phyloP scores from a whole-genome alignment of 2,797 vertebrate genomes.

The Tangara arthus region DNA sequence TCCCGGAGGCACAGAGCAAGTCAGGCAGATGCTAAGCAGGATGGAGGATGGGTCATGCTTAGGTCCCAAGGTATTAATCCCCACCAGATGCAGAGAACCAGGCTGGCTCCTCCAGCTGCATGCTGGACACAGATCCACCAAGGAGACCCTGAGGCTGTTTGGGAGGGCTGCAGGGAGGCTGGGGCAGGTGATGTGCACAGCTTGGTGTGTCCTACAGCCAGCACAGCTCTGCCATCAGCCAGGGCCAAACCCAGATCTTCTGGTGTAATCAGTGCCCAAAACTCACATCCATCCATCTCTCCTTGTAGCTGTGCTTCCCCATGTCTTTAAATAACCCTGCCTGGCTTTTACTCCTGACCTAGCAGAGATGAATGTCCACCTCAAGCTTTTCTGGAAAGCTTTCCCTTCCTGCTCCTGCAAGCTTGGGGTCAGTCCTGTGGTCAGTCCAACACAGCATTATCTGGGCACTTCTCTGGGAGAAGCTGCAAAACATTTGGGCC shows the following conservation, averaged over 20 bases:
- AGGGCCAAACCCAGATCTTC: background rate
- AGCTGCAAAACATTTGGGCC: background rate
- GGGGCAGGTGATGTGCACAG: background rate
- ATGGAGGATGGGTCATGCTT: background rate
- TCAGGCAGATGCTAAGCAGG: background rate
- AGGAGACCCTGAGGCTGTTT: too few relatives aligned
- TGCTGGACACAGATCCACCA: background rate
- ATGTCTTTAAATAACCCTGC: background rate
- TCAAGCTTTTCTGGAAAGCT: background rate
- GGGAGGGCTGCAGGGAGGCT: background rate
- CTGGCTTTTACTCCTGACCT: background rate
- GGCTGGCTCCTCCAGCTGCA: background rate
- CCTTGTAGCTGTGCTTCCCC: background rate
- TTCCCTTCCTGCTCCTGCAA: background rate
- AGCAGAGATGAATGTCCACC: background rate
- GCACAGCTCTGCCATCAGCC: background rate
- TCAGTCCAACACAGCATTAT: background rate
- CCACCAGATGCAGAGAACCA: background rate
- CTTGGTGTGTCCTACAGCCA: background rate
- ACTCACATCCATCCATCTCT: accelerated
- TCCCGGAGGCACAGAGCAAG: background rate
- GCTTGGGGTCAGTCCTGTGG: background rate
- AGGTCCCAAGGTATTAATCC: background rate
- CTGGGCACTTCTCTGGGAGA: background rate
- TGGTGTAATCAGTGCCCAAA: background rate